phyloP scores from a whole-genome alignment of 2,797 vertebrate genomes.

The Tiaroga cobitis region DNA sequence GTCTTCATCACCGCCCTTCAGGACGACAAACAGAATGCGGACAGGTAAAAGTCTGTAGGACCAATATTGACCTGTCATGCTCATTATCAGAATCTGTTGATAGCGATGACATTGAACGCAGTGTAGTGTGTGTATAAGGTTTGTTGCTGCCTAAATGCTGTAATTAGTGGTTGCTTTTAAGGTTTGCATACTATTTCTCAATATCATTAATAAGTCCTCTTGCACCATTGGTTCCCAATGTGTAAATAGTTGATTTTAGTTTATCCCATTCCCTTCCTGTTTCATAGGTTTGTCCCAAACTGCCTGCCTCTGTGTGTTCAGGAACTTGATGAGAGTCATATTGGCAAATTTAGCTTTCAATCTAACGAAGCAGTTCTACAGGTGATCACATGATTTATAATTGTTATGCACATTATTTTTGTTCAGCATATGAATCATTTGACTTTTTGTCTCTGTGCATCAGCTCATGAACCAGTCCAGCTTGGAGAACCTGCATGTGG shows the following conservation, averaged over 20 bases:
- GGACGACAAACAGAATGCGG: conserved; percentile 71
- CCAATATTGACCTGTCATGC: background rate
- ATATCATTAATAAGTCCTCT: background rate
- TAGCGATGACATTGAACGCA: background rate
- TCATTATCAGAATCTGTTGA: background rate
- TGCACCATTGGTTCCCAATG: background rate
- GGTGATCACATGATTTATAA: conserved; percentile 60
- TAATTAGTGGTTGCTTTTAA: background rate
- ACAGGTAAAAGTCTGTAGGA: conserved; percentile 67
- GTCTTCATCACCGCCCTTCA: conserved; percentile 73
- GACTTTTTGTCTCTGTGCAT: background rate
- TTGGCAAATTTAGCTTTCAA: conserved; percentile 80
- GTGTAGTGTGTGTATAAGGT: background rate
- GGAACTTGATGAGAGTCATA: conserved; percentile 77
- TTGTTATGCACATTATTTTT: conserved; percentile 3
- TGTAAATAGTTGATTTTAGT: background rate
- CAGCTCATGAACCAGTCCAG: conserved; percentile 76
- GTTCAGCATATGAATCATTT: background rate
- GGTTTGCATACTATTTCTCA: background rate
- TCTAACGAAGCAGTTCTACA: conserved; percentile 72
- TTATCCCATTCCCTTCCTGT: background rate
- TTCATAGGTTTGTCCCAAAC: conserved; percentile 75
- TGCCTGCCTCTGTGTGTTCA: conserved; percentile 75
- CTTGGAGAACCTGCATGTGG: conserved; percentile 78
- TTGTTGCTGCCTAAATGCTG: background rate